phyloP scores from a whole-genome alignment of 2,888 invertebrate genomes.

The Chrysodeixis includens region DNA sequence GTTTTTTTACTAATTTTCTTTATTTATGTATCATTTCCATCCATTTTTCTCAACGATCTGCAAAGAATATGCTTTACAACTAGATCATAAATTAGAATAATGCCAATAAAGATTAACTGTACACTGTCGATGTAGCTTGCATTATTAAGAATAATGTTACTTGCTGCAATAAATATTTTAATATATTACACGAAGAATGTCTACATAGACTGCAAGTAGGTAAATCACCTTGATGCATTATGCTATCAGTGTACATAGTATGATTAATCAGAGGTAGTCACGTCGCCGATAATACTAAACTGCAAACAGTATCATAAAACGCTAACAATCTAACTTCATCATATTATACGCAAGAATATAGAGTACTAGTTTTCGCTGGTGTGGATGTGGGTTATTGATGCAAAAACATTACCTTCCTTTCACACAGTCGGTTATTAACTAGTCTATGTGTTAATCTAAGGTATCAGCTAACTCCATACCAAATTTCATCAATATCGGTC shows the following conservation, averaged over 20 bases:
- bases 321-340: conserved; percentile 46
- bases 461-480: too few species aligned
- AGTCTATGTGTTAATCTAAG: too few species aligned
- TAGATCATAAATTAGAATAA: conserved; percentile 11
- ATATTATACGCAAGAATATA: conserved; percentile 54
- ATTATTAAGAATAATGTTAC: not conserved
- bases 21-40: conserved; percentile 48
- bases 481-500: too few species aligned
- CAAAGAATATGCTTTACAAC: conserved; percentile 33
- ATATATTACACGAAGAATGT: conserved; percentile 14
- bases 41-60: conserved; percentile 39
- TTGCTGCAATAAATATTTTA: conserved; percentile 4
- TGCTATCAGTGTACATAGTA: conserved; percentile 32
- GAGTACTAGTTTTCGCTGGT: too few species aligned
- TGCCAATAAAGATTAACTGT: not conserved
- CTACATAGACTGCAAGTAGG: conserved; percentile 28
- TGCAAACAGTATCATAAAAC: conserved; percentile 52
- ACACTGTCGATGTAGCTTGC: not conserved
- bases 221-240: conserved; percentile 41
- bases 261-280: conserved; percentile 42
- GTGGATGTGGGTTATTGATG: too few species aligned
- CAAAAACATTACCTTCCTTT: too few species aligned
- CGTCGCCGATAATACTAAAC: conserved; percentile 34
- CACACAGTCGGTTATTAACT: too few species aligned
- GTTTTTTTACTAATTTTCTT: conserved; percentile 56